Evolutionary conservation across 1,140 invertebrate genomes (phyloP), one percentile per base, ranked within the genome.

Genomic region (Dendrolimus kikuchii): DNA sequence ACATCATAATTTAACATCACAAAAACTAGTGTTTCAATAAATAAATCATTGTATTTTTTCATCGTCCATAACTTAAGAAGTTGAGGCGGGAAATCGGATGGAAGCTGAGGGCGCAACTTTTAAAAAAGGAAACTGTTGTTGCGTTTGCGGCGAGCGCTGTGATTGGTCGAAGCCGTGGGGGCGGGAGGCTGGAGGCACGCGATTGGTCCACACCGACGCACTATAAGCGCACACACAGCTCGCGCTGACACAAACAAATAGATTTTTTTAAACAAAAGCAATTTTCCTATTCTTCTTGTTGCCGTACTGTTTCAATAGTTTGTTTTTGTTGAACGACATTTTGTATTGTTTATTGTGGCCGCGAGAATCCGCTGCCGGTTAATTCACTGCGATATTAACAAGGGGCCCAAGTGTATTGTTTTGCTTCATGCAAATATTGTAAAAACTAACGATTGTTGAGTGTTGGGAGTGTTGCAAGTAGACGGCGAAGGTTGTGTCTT

Each of bases 241-340:
- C 77, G 68, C 74, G 23, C 3, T 23, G 68, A 75, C 66, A 66
- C 73, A 71, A 75, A 79, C 80, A 81, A 85, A 81, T 83, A 83
- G 81, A 83, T 85, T 85, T 85, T 84, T 85, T 80, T 80, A 78
- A 81, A 80, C 77, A 80, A 82, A 84, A 85, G 80, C 77, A 85
- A 86, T 86, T 86, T 86, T 86, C 82, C 82, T 83, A 86, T 83
- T 83, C 73, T 85, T 85, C 82, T 83, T 86, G 78, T 86, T 86
- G 79, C 56, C 58, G 61, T 66, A 68, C 72, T 60, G 76, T 83
- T 82, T 75, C 63, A 75, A 77, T 80, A 77, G 79, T 78, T 81
- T 73, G 77, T 81, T 83, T 86, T 86, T 83, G 76, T 70, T 74
- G 63, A 60, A 55, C 62, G 62, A 69, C 73, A 75, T 82, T 85